phyloP scores from a whole-genome alignment of 2,888 invertebrate genomes.

The Hipparchia semele region DNA sequence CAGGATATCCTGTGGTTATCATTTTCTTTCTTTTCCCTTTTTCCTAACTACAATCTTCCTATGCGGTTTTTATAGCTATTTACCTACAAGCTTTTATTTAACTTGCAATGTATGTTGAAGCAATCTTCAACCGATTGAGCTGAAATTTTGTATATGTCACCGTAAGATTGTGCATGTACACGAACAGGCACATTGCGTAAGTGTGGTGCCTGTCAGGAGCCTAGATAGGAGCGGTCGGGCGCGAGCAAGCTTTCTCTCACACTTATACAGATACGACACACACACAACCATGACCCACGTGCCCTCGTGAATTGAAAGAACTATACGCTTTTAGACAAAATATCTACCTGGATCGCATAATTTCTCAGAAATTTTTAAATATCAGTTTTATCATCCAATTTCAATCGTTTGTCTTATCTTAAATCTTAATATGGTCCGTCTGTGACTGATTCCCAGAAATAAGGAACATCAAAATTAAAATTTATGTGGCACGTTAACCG shows the following conservation, averaged over 20 bases:
- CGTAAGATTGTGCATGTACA: too few relatives aligned
- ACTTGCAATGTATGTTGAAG: too few relatives aligned
- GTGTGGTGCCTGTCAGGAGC: too few relatives aligned
- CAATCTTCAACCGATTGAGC: too few relatives aligned
- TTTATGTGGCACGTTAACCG: slow-evolving; percentile 28
- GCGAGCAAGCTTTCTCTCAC: too few relatives aligned
- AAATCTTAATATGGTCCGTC: background rate
- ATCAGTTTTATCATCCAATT: slow-evolving; percentile 1
- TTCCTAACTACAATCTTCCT: slow-evolving; percentile 26
- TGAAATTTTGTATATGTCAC: too few relatives aligned
- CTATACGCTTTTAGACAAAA: background rate
- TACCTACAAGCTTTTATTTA: too few relatives aligned
- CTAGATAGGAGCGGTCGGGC: too few relatives aligned
- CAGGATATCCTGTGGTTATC: slow-evolving; percentile 46
- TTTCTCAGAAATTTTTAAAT: slow-evolving; percentile 5
- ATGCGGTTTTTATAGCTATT: too few relatives aligned
- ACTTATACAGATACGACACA: background rate
- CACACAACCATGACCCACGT: too few relatives aligned
- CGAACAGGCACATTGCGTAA: too few relatives aligned
- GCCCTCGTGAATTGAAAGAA: too few relatives aligned
- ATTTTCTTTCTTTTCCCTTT: slow-evolving; percentile 46
- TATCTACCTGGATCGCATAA: background rate
- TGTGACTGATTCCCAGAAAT: slow-evolving; percentile 20
- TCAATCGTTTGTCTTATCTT: slow-evolving; percentile 7
- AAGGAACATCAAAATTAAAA: slow-evolving; percentile 23